A percentile compares a stretch with the other conserved stretches of the same genome.
These are phyloP conservation scores for Coregonus sp. DNA, from an alignment of 2,797 vertebrate species.

Conservation along the genomic window DNA sequence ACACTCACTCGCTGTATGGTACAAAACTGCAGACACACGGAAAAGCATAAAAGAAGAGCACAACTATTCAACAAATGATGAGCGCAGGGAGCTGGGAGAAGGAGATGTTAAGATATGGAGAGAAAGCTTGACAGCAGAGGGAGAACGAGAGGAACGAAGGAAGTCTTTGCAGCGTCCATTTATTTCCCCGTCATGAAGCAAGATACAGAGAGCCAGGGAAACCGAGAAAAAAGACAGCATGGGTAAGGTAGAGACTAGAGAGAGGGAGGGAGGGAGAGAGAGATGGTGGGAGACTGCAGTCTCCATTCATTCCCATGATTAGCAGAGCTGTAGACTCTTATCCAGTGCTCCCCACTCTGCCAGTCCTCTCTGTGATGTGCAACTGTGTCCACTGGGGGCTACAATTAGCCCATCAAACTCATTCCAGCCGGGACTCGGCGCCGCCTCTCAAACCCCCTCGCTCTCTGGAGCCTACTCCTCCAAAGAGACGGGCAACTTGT, in stretches of 20 bases:
- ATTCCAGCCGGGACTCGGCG: slow-evolving; percentile 70
- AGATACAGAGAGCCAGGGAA: not conserved
- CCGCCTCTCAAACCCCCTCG: slow-evolving; percentile 55
- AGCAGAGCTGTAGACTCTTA: slow-evolving; percentile 26
- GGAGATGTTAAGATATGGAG: not conserved
- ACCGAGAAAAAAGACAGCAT: not conserved
- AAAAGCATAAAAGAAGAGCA: slow-evolving; percentile 34
- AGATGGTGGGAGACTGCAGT: slow-evolving; percentile 28
- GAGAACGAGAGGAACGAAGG: slow-evolving; percentile 14
- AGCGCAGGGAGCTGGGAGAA: slow-evolving; percentile 12
- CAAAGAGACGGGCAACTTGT: slow-evolving; percentile 80
- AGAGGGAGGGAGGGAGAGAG: slow-evolving; percentile 6
- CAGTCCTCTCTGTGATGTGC: slow-evolving; percentile 73
- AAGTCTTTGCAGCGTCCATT: not conserved
- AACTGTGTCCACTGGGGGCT: slow-evolving; percentile 80
- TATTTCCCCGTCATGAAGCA: not conserved
- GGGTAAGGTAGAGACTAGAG: not conserved
- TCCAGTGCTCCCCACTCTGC: slow-evolving; percentile 38
- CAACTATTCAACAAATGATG: slow-evolving; percentile 22
- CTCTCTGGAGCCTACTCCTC: slow-evolving; percentile 69
- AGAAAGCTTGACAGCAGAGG: slow-evolving; percentile 2
- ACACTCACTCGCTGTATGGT: slow-evolving; percentile 32
- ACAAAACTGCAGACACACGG: slow-evolving; percentile 32
- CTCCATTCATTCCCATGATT: not conserved
- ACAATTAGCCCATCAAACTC: slow-evolving; percentile 84